These are phyloP conservation scores for Balaeniceps rex DNA, from an alignment of 2,113 vertebrate genomes.

Conservation along the genomic window DNA sequence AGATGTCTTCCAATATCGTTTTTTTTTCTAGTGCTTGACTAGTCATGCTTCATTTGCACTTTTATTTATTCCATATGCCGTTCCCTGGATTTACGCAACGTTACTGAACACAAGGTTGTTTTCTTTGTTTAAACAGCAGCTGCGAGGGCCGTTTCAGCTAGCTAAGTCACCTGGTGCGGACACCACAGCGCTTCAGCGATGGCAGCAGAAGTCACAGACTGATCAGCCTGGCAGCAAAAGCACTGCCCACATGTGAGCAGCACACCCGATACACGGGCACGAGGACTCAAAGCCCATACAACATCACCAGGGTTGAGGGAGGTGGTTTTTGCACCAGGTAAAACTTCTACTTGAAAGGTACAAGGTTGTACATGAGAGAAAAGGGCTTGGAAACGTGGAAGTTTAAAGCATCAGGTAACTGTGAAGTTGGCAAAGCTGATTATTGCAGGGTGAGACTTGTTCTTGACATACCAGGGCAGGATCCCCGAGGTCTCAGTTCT, in stretches of 20 bases:
- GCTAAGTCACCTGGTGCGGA: accelerated
- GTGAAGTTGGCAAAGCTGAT: not conserved
- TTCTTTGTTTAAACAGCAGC: not conserved
- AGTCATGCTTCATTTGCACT: not conserved
- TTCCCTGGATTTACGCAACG: not conserved
- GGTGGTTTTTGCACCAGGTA: not conserved
- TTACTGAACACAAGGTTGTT: no score
- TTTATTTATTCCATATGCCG: not conserved
- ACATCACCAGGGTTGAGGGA: accelerated
- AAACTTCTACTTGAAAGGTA: not conserved
- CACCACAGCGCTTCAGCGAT: not conserved
- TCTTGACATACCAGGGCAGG: no score
- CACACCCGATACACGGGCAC: accelerated
- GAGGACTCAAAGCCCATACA: no score
- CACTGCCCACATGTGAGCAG: accelerated
- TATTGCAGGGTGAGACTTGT: not conserved
- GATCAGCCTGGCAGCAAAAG: accelerated
- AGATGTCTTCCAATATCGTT: accelerated
- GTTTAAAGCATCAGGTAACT: not conserved
- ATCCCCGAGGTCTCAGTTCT: not conserved
- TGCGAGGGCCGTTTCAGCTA: not conserved
- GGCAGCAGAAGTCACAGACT: not conserved
- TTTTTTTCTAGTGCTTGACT: no score
- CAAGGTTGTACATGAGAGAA: no score
- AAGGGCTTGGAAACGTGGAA: not conserved